phyloP scores from a whole-genome alignment of 2,888 invertebrate genomes.

The Tanypteryx hageni region DNA sequence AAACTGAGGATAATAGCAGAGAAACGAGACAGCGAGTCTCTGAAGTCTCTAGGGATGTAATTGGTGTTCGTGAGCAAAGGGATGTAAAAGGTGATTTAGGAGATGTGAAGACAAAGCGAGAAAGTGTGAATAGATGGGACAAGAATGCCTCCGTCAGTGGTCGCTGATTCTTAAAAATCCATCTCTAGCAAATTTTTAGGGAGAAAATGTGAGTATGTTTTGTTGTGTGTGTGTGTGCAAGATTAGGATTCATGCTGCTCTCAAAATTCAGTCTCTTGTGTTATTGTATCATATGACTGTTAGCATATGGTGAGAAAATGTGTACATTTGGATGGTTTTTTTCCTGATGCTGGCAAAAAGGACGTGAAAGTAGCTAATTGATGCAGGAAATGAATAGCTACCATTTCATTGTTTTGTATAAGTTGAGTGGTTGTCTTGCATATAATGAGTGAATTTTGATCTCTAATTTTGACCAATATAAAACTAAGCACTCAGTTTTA shows the following conservation, averaged over 20 bases:
- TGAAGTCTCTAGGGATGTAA: not conserved
- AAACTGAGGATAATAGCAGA: slow-evolving; percentile 21
- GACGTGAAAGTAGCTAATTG: not conserved
- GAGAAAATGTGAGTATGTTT: not conserved
- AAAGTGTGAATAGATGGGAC: slow-evolving; percentile 14
- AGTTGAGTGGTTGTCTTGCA: not conserved
- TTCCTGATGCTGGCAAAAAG: not conserved
- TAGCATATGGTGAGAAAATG: not conserved
- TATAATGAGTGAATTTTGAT: slow-evolving; percentile 17
- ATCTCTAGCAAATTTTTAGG: not conserved
- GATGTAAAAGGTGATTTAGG: not conserved
- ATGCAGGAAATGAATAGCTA: not conserved
- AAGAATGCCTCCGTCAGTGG: slow-evolving; percentile 21
- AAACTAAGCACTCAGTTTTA: not conserved
- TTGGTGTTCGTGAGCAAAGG: not conserved
- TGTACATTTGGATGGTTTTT: not conserved
- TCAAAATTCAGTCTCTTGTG: not conserved
- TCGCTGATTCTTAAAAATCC: not conserved
- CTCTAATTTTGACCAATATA: slow-evolving; percentile 18
- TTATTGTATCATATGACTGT: not conserved
- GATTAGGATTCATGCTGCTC: not conserved
- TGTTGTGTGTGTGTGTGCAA: not conserved
- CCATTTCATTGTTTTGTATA: not conserved
- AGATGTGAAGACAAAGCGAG: not conserved
- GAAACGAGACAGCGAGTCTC: not conserved